Evolutionary conservation across 1,140 invertebrate genomes (phyloP), one percentile per base, ranked within the genome.

Genomic region (Lordiphosa stackelbergi): DNA sequence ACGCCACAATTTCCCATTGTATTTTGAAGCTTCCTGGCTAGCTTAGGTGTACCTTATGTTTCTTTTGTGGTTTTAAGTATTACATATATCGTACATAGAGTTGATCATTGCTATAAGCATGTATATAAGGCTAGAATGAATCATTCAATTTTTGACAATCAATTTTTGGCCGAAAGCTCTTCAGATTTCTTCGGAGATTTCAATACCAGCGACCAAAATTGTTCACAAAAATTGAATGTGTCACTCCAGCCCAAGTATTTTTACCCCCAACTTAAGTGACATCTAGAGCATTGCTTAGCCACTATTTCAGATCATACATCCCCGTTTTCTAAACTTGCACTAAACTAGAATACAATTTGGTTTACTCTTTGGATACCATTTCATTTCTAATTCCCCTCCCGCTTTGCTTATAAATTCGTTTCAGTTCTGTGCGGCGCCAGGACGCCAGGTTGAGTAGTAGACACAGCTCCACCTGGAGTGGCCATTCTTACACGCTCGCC

Each of bases 361-460:
- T 72, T 81, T 78, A 22, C 37, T 52, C 31, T 28, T 66, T 40
- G 46, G 16, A 16, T 66, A 51, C 11, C 19, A 10, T 37, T 28
- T 65, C 58, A 22, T 28, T 31, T 16, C 52, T 12, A 43, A 2
- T 5, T 11, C 28, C 12, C 11, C 28, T 31, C 8, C 47, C 48
- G 52, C 40, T 54, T 57, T 63, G 43, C 73, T 86, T 87, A 87
- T 86, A 87, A 87, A 87, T 87, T 87, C 85, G 85, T 87, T 87
- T 87, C 85, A 87, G 85, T 87, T 78, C 85, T 86, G 69, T 87
- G 85, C 54, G 85, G 85, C 38, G 74, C 66, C 54, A 66, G 53
- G 51, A 52, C 64, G 45, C 48, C 43, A 28, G 46, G 51, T 42
- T 28, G 43, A 46, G 22, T 54, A 16, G 65, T 60, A 7, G 28